Base-by-base conservation (phyloP, 2,797 vertebrate species). In the Muscicapa comitata region DNA sequence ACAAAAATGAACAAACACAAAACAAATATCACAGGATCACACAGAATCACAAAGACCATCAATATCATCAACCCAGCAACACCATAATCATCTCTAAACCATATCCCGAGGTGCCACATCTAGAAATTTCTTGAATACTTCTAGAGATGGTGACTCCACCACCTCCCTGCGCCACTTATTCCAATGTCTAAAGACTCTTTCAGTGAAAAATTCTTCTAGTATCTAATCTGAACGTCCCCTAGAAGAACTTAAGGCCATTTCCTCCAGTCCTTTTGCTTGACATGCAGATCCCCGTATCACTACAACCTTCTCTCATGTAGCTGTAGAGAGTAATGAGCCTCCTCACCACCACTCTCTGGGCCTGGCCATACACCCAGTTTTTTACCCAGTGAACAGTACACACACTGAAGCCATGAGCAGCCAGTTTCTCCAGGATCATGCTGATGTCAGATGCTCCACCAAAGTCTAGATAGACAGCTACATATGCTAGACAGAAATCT, bases 111-210 rank as follows among this genome's bases (percentile, higher is more conserved):
- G 7, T 18, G 26, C 18, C 26, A 16, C 7, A 42, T 24, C 8
- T 35, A 71, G 15, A 50, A 55, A 40, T 48, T 42, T 48, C 12
- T 35, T n/a, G 18, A 28, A n/a, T 18, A 28, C 3, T 50, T 57
- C 31, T 17, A n/a, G 31, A 43, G 37, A 63, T 0, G 0, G 11
- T n/a, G 57, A 37, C 18, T 24, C 23, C 5, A 42, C 12, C 11
- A 12, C 11, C 5, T 26, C 14, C 21, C 57, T n/a, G 4, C 15
- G 13, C 8, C 29, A n/a, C 6, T 37, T 57, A 43, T 20, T 63
- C 5, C 8, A 28, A 28, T 13, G 26, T 18, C 8, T 37, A n/a
- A 58, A 50, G 4, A 28, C 1, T 8, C 8, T 55, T 57, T 9
- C 17, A 57, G 15, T 17, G 26, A 57, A 71, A 50, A 57, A 23